Evolutionary conservation across 2,797 vertebrate species (phyloP).

Genomic region (Enteromius unitaeniatus): DNA sequence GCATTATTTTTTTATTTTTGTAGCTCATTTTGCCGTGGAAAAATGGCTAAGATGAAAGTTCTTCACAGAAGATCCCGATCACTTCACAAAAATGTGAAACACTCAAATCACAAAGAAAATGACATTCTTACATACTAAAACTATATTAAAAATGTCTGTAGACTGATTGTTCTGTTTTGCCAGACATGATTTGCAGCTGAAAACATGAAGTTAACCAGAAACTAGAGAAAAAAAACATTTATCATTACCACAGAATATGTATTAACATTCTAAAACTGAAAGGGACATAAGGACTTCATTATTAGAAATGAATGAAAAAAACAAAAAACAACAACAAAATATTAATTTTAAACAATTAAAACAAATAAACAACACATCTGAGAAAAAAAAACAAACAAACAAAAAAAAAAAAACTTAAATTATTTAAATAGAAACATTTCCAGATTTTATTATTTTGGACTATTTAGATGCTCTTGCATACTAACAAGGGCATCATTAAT

Average conservation of each 20-base stretch:
- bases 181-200: background rate
- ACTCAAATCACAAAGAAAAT: constrained; percentile 42
- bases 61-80: constrained; percentile 83
- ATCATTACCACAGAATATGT: background rate
- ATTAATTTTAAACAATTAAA: background rate
- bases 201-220: background rate
- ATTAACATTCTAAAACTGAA: background rate
- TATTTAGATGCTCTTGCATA: background rate
- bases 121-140: constrained; percentile 27
- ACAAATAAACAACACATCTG: background rate
- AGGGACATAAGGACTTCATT: background rate
- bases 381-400: background rate
- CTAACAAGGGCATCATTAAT: background rate
- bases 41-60: constrained; percentile 78
- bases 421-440: background rate
- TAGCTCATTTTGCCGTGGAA: constrained; percentile 65
- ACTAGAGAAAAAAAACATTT: background rate
- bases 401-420: background rate
- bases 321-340: background rate
- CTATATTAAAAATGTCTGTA: constrained; percentile 29
- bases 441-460: background rate
- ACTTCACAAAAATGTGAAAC: constrained; percentile 85
- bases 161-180: constrained; percentile 59
- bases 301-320: background rate
- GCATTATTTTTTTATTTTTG: constrained; percentile 67